Evolutionary conservation across 2,888 invertebrate genomes (phyloP).

Genomic region (Cataglyphis rosenhaueri): DNA sequence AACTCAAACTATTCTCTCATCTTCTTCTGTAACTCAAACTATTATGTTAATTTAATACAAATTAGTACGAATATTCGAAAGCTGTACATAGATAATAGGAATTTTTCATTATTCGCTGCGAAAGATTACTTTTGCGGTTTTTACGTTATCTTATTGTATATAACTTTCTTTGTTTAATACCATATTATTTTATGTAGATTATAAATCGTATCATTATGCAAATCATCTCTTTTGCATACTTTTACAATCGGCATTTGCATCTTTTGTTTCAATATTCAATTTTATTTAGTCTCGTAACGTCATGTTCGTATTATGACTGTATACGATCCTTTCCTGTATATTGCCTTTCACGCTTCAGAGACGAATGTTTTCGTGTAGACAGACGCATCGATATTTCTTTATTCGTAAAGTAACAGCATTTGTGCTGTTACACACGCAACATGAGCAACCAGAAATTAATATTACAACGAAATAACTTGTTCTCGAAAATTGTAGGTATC

Average conservation of each 20-base stretch:
- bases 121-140: not conserved
- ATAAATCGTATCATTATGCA: not conserved
- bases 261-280: not conserved
- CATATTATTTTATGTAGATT: not conserved
- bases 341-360: slow-evolving; percentile 16
- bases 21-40: not conserved
- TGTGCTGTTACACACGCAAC: not conserved
- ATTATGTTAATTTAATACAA: slow-evolving; percentile 2
- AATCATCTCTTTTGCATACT: slow-evolving; percentile 3
- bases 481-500: not conserved
- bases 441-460: slow-evolving; percentile 29
- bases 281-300: not conserved
- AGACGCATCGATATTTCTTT: slow-evolving; percentile 13
- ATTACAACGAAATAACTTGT: slow-evolving; percentile 5
- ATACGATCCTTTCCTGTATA: not conserved
- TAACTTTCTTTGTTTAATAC: not conserved
- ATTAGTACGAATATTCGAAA: not conserved
- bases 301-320: not conserved
- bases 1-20: not conserved
- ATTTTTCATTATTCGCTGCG: not conserved
- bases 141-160: not conserved
- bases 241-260: not conserved
- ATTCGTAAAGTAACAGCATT: not conserved
- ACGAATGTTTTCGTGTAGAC: slow-evolving; percentile 12
- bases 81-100: not conserved